Evolutionary conservation across 2,113 vertebrate genomes (phyloP), one percentile per base, ranked within the genome.

Genomic region (Paradoxurus hermaphroditus): DNA sequence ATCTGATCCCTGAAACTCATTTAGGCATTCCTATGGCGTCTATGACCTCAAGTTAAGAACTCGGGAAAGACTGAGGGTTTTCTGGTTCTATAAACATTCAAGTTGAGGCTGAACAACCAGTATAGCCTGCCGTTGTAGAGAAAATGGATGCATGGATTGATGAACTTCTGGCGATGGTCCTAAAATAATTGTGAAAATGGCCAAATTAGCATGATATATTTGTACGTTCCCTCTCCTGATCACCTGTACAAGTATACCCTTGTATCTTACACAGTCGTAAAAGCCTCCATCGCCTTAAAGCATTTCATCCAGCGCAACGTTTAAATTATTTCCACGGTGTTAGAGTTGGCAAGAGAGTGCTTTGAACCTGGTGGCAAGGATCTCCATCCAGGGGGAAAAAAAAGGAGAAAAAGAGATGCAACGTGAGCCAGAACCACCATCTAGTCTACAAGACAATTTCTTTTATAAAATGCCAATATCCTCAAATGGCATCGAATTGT

Each of bases 381-480:
- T 77, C 87, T 90, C 59, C 31, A 83, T 77, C 67, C 79, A 92
- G 68, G 39, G 27, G 12, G 67, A 29, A 56, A 36, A 56, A 36
- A 92, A 46, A 36, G 53, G 16, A 70, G 56, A 90, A 72, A 86
- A 81, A 88, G 44, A 94, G 87, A 94, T 86, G 67, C 51, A 87
- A 39, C 62, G 39, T 46, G 31, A 90, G 96, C 93, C 98, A 98
- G 97, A 98, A 96, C 70, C 73, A 98, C 91, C 97, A 97, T 94
- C 95, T 97, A 95, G 25, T 86, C 96, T 85, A 59, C 81, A 84
- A 97, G 81, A 97, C 94, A 97, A 95, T 98, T 97, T 97, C 96
- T 97, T 98, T 98, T 95, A 98, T 59, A 92, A 96, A 97, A 97
- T 83, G 95, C 95, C 98, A 98, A 88, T 70, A 92, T 95, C 94